phyloP scores from a whole-genome alignment of 2,888 invertebrate species.

The Latheticus oryzae region DNA sequence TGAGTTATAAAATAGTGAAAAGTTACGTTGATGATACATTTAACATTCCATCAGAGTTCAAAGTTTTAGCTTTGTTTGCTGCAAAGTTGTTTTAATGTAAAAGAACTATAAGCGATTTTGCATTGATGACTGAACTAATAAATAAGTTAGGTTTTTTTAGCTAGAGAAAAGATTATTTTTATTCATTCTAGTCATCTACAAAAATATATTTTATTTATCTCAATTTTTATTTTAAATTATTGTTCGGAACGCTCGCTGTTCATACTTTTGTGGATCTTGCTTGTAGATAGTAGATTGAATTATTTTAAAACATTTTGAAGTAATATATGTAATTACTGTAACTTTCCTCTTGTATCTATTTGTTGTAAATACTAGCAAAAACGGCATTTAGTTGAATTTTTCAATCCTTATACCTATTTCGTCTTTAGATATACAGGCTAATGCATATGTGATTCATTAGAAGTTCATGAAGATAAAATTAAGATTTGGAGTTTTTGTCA shows the following conservation, averaged over 20 bases:
- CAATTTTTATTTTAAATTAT: no score
- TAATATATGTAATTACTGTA: conserved; percentile 40
- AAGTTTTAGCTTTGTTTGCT: conserved; percentile 23
- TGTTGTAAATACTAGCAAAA: conserved; percentile 42
- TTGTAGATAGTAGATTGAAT: conserved; percentile 34
- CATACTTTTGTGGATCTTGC: conserved; percentile 19
- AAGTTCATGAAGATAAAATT: no score
- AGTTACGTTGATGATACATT: conserved; percentile 17
- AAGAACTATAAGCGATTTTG: conserved; percentile 7
- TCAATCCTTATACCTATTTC: neutral
- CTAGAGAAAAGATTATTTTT: no score
- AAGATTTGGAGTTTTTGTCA: no score
- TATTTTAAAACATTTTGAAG: conserved; percentile 22
- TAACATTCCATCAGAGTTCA: conserved; percentile 25
- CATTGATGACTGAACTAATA: conserved; percentile 17
- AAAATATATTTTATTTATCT: no score
- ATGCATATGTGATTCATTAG: neutral
- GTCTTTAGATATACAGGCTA: neutral
- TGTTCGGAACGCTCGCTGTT: no score
- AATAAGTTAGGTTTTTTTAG: conserved; percentile 8
- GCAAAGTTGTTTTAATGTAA: no score
- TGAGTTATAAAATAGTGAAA: conserved; percentile 18
- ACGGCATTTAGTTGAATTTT: conserved; percentile 9
- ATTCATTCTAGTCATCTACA: neutral
- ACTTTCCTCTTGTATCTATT: conserved; percentile 40